A percentile compares a stretch with the other conserved stretches of the same genome.
phyloP scores from a whole-genome alignment of 2,113 vertebrate genomes.

The Etia nguti region DNA sequence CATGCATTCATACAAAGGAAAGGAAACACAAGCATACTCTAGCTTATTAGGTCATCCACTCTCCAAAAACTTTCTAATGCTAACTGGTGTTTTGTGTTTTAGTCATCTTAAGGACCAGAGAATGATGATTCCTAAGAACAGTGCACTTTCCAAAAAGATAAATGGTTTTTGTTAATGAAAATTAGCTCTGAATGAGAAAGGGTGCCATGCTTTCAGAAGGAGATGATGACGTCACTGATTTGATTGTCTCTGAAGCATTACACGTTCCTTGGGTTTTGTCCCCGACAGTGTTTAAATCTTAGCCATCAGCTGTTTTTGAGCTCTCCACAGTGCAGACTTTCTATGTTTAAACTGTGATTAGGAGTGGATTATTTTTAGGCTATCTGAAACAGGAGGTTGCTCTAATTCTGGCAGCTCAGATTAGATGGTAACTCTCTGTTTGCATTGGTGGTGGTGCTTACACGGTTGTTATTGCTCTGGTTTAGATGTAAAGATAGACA shows the following conservation, averaged over 20 bases:
- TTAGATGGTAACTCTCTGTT: background rate
- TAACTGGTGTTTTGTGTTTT: background rate
- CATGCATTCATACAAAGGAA: background rate
- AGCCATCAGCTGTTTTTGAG: background rate
- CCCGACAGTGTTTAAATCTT: background rate
- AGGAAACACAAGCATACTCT: background rate
- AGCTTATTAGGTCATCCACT: background rate
- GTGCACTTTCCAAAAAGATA: background rate
- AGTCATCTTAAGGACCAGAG: background rate
- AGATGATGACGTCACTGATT: background rate
- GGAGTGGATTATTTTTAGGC: background rate
- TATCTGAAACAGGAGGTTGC: background rate
- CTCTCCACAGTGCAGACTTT: background rate
- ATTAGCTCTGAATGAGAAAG: background rate
- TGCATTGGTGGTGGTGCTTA: background rate
- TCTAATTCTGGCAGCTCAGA: background rate
- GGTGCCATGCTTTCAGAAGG: accelerated
- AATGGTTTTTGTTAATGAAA: background rate
- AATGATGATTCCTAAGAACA: background rate
- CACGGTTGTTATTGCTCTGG: background rate
- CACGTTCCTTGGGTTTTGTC: background rate
- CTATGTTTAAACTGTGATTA: background rate
- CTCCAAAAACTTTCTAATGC: background rate
- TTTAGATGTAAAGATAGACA: background rate
- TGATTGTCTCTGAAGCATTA: background rate